Evolutionary conservation across 2,113 vertebrate genomes (phyloP).

Genomic region (Myrmophylax atrothorax): DNA sequence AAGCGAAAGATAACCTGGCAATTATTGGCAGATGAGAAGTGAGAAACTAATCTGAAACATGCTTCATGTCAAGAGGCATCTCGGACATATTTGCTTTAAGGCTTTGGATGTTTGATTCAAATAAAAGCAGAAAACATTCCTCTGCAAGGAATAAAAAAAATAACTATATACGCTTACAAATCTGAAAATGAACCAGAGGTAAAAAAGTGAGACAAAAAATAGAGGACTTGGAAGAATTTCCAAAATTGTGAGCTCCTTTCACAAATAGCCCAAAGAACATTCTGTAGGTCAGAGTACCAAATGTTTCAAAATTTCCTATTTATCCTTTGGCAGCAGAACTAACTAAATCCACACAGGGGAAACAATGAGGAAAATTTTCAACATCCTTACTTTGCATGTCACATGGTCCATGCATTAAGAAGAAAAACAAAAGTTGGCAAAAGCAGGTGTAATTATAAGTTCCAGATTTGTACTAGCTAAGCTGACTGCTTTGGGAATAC

Average conservation of each 20-base stretch:
- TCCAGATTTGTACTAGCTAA: neutral
- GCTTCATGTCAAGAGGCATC: neutral
- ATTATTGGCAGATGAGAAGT: neutral
- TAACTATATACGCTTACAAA: neutral
- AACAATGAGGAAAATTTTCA: neutral
- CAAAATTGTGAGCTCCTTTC: neutral
- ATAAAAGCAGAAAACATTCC: neutral
- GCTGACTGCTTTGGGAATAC: neutral
- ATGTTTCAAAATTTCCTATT: neutral
- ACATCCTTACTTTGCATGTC: neutral
- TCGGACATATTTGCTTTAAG: neutral
- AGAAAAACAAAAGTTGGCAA: neutral
- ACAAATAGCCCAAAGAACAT: neutral
- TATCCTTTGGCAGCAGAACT: neutral
- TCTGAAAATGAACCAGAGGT: neutral
- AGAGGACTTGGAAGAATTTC: neutral
- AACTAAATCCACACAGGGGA: neutral
- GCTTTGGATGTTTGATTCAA: neutral
- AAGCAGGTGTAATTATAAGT: neutral
- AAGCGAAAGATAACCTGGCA: neutral
- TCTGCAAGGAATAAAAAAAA: neutral
- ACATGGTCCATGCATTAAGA: neutral
- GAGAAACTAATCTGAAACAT: neutral
- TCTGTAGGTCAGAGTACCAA: neutral
- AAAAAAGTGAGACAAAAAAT: neutral